phyloP scores from a whole-genome alignment of 2,797 vertebrate species.

The Iguana delicatissima region DNA sequence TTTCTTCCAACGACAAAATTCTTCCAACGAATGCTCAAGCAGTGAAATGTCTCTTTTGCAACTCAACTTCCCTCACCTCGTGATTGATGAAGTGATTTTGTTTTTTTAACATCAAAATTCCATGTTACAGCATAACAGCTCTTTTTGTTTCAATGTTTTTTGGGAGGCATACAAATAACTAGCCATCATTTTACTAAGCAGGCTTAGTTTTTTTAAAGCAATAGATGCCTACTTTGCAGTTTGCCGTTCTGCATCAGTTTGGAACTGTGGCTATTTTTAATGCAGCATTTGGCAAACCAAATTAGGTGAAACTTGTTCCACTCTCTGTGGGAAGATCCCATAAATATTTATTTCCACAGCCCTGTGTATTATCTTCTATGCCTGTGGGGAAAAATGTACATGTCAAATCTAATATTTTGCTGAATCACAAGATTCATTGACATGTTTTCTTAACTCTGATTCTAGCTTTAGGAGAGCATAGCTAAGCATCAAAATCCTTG shows the following conservation, averaged over 20 bases:
- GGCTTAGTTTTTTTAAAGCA: background rate
- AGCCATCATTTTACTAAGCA: background rate
- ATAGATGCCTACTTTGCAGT: slow-evolving; percentile 13
- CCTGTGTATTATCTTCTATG: background rate
- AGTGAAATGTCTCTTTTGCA: background rate
- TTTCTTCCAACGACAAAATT: background rate
- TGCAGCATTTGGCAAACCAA: slow-evolving; percentile 5
- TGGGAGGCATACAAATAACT: background rate
- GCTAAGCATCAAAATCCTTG: background rate
- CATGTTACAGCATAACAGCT: background rate
- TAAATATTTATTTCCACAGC: slow-evolving; percentile 27
- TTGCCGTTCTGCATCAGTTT: background rate
- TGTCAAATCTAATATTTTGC: background rate
- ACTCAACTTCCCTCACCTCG: background rate
- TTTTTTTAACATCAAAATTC: background rate
- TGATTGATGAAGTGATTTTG: background rate
- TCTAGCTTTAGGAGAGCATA: background rate
- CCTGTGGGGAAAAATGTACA: background rate
- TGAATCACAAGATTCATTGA: background rate
- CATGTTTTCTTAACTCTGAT: background rate
- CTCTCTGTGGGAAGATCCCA: background rate
- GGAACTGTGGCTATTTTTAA: slow-evolving; percentile 20
- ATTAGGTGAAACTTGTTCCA: slow-evolving; percentile 13
- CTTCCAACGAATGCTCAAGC: background rate
- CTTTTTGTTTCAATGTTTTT: background rate